Base-by-base conservation (phyloP, 2,888 invertebrate species). In the Pristionchus entomophagus region DNA sequence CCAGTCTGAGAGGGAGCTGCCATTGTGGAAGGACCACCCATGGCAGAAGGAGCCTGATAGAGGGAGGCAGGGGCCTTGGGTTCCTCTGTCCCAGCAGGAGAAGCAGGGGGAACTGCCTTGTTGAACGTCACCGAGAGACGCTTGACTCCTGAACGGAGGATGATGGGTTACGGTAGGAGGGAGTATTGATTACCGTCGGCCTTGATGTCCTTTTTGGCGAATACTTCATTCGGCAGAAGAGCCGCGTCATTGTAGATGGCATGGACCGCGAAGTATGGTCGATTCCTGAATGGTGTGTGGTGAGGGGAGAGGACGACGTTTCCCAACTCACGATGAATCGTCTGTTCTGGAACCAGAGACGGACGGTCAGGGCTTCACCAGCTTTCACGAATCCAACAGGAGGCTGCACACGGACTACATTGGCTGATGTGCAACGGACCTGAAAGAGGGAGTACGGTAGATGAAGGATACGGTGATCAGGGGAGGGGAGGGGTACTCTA, bases 281-380 rank as follows among this genome's bases (percentile, higher is more conserved):
- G 78, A 78, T 49, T 78, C 78, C 78, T 78, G 78, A 78, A 26
- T n/a, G n/a, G n/a, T n/a, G n/a, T n/a, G n/a, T n/a, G 78, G 49
- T n/a, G 78, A 26, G 29, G 26, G 0, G 78, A 41, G 62, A 26
- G 32, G 56, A 29, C 12, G 65, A 65, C 6, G n/a, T 6, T 8
- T 5, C 10, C 6, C 5, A 0, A 78, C 78, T 78, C 78, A 78
- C 78, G 51, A 78, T 51, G 78, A 78, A 78, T 78, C 78, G n/a
- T 49, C 78, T 45, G 32, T 78, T 78, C 78, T 78, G 78, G 78
- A 78, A 78, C 78, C 78, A 78, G 26, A 78, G 26, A 22, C 78
- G 78, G 29, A 78, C 51, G 78, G 41, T 49, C 17, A 78, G 45
- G 29, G 45, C 35, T 14, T 32, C 49, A 4, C 29, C 78, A 6